Evolutionary conservation across 2,113 vertebrate genomes (phyloP), one percentile per base, ranked within the genome.

Genomic region (Macrotis lagotis): DNA sequence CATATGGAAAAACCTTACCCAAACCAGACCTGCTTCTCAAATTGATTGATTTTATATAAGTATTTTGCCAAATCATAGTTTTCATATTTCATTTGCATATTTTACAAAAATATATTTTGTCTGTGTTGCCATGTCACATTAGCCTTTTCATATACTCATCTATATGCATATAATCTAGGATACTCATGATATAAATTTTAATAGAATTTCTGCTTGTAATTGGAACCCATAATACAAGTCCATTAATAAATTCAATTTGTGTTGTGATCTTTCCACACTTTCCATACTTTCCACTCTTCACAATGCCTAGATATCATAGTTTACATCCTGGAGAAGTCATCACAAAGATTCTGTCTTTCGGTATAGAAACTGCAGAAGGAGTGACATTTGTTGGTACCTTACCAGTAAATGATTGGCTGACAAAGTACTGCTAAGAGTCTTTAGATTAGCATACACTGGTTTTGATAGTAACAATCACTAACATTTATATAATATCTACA

Each of bases 31-130:
- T 93, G 48, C 90, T 91, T 96, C 25, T 51, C 50, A 66, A 12
- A 47, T 51, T 59, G 48, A 7, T 48, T 91, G 44, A 94, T 94
- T 53, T 89, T 26, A 94, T 16, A 89, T 66, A 28, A 91, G 47
- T 50, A 88, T n/a, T 74, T 94, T 22, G 48, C 22, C 26, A 89
- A n/a, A 19, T 44, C 4, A 44, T 44, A 74, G n/a, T 74, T 74
- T 74, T 74, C 66, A 74, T 74, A n/a, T 50, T 90, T 25, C 88
- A 8, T 74, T 14, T 91, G n/a, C 28, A 52, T 88, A 88, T 59
- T 94, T 90, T 92, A 48, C 28, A 89, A 91, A 3, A 50, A 93
- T 93, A 8, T 74, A 16, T 74, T 74, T 47, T 90, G 50, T 48
- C 49, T 44, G 8, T 90, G 47, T 52, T 59, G 44, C 51, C 53